Conservation (phyloP, 2,888 invertebrate species). For the Drosophila maculinotata region DNA sequence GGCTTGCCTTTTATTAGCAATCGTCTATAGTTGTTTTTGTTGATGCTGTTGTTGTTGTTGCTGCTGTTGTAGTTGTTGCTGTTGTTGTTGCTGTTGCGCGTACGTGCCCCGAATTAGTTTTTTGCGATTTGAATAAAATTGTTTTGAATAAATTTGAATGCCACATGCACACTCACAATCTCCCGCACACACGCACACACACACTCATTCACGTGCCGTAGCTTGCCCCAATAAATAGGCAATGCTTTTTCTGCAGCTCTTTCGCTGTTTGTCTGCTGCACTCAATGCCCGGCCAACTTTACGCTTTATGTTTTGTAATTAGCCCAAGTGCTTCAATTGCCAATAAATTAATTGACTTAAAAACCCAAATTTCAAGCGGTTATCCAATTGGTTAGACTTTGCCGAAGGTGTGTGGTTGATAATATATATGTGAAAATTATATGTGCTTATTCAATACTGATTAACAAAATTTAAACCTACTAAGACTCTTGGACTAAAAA, state of each 20-base stretch:
- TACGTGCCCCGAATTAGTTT: constrained; percentile 79
- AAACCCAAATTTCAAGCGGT: constrained; percentile 17
- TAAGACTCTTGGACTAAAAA: too few species aligned
- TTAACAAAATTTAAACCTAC: too few species aligned
- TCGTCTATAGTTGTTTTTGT: constrained; percentile 32
- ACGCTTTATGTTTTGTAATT: constrained; percentile 41
- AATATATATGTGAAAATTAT: not conserved
- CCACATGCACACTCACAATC: constrained; percentile 59
- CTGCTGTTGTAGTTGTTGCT: constrained; percentile 17
- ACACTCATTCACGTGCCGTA: constrained; percentile 3
- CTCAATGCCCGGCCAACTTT: constrained; percentile 18
- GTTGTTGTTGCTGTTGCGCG: constrained; percentile 29
- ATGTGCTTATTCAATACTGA: too few species aligned
- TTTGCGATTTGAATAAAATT: constrained; percentile 80
- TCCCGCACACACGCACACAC: constrained; percentile 3
- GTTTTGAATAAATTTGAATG: constrained; percentile 79
- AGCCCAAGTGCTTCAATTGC: constrained; percentile 26
- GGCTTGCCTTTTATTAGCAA: constrained; percentile 54
- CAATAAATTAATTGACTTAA: constrained; percentile 22
- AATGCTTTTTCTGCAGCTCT: constrained; percentile 39
- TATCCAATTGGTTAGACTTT: constrained; percentile 14
- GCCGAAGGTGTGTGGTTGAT: not conserved
- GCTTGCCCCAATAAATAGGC: constrained; percentile 58
- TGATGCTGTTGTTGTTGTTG: constrained; percentile 20
- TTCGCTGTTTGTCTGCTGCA: constrained; percentile 35